A percentile compares a stretch with the other conserved stretches of the same genome.
phyloP scores from a whole-genome alignment of 1,140 invertebrate genomes.

The Drosophila parvula region DNA sequence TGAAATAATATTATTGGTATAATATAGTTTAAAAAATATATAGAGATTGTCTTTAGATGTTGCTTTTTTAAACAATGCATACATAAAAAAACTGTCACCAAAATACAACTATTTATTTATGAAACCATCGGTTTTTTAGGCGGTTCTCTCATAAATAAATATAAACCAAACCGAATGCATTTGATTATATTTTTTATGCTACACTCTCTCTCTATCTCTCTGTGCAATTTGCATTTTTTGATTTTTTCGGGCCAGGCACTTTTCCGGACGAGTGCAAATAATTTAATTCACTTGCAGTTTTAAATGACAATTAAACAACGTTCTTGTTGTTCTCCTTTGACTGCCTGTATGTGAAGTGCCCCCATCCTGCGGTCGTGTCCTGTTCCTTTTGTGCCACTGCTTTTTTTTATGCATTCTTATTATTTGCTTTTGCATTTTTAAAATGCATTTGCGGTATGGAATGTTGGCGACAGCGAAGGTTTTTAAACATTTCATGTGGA shows the following conservation, averaged over 20 bases:
- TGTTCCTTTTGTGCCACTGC: constrained; percentile 34
- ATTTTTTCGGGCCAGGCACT: constrained; percentile 24
- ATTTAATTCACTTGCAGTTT: constrained; percentile 68
- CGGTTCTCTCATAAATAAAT: neutral
- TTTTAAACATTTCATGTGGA: constrained; percentile 55
- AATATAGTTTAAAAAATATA: too few species aligned
- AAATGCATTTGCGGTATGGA: constrained; percentile 60
- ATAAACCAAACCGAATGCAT: constrained; percentile 7
- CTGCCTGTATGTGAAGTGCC: constrained; percentile 53
- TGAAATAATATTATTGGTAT: too few species aligned
- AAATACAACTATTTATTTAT: constrained; percentile 1
- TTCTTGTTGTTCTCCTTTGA: constrained; percentile 48
- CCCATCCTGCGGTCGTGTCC: constrained; percentile 45
- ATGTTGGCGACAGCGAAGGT: constrained; percentile 52
- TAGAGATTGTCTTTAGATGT: neutral
- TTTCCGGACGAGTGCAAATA: constrained; percentile 58
- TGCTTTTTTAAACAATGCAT: neutral
- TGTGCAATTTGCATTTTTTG: constrained; percentile 16
- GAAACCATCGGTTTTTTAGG: neutral
- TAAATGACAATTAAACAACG: constrained; percentile 58
- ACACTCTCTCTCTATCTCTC: neutral
- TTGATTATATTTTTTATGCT: constrained; percentile 8
- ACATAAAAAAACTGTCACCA: neutral
- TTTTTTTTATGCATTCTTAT: constrained; percentile 45
- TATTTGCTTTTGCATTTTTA: constrained; percentile 57